Evolutionary conservation across 2,888 invertebrate species (phyloP), one percentile per base, ranked within the genome.

Genomic region (Noctuana brunneofusca): DNA sequence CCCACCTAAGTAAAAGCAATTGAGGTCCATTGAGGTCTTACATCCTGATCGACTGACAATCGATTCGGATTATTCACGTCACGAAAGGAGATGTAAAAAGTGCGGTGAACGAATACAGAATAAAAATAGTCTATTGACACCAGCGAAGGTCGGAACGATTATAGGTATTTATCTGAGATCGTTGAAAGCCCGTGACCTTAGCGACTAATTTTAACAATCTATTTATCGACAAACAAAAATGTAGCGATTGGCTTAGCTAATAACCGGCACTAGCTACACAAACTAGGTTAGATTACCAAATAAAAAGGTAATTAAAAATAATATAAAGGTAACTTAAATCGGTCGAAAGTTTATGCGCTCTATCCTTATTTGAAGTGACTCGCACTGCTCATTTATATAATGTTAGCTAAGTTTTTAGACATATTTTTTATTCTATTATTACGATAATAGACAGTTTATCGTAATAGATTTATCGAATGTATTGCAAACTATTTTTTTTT

Each of bases 51-150:
- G n/a, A 14, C 14, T 14, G 38, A 14, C 14, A 38, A 14, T 38
- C 38, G 38, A 14, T n/a, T n/a, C 18, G 43, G 18, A 11, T 20
- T 48, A n/a, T 48, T n/a, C n/a, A 48, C n/a, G n/a, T 48, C 11
- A 48, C 5, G 1, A 11, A 16, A 22, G 9, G 22, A 5, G 48
- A 22, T 48, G 48, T 6, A 48, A 48, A 48, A 48, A 48, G 48
- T 18, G 43, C 11, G 18, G 18, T 43, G 38, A 14, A 43, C 22
- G 20, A 20, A 22, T 20, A 9, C 3, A 43, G 43, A 43, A 1
- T 48, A 48, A 11, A 22, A 48, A 48, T 48, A 48, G 48, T n/a
- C 48, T 48, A 46, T 63, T 57, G 57, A 63, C 63, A 63, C n/a
- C 38, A 53, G 16, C n/a, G 53, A 63, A 63, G 63, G 63, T 53